Evolutionary conservation across 64 coral and sea anemone genomes (phyloP), one percentile per base, ranked within the genome.

Genomic region (Hydrozoanthus tunicans): DNA sequence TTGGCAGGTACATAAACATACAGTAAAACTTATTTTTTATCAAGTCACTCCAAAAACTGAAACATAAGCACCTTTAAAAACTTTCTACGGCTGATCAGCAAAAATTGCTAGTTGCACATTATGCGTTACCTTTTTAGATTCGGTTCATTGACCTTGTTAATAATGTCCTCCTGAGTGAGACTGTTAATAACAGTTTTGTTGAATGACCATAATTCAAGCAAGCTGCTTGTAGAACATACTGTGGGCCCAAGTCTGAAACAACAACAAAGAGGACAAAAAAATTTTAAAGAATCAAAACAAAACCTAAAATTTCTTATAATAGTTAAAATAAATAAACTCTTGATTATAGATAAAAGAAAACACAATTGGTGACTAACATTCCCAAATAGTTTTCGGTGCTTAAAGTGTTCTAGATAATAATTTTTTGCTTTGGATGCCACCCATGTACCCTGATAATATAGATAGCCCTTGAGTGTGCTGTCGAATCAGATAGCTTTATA

Each of bases 121-220:
- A 43, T 43, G 32, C 2, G 32, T 43, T 92, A 92, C 93, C 92
- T 92, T 85, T 74, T 92, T 3, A 96, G 72, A 6, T 17, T 8
- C 14, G 71, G 86, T 5, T 94, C 55, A 68, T 98, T 98, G 20
- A 98, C 70, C 70, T 94, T 92, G 58, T 51, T 84, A 12, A 98
- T 53, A 53, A 98, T 94, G 14, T 98, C 85, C n/a, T 80, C 85
- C 9, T 91, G 75, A n/a, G 86, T 77, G 17, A 98, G 88, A 6
- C 6, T 11, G 9, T 89, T 94, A 51, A 98, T 98, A 6, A 55
- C 32, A 14, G 93, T 80, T 77, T 80, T 91, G 64, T 98, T 83
- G 83, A 86, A 94, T 79, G 93, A 94, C 96, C 96, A 98, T 1
- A 98, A 78, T 58, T 98, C 96, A 55, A 98, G 57, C 51, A 98